Evolutionary conservation across 1,140 invertebrate genomes (phyloP).

Genomic region (Sycobia sp.): DNA sequence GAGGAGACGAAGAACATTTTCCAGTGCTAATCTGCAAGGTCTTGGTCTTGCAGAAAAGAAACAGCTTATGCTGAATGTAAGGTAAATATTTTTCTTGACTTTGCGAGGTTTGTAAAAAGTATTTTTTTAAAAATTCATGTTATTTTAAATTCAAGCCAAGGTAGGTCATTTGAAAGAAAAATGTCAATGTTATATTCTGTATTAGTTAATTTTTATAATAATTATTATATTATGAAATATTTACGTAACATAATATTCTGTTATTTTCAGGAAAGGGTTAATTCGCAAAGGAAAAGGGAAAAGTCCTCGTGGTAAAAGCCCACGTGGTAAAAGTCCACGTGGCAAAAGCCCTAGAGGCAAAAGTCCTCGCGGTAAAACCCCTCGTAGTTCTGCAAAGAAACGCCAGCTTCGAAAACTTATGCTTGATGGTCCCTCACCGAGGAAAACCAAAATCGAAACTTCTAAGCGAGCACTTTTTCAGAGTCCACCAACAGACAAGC

Average conservation of each 20-base stretch:
- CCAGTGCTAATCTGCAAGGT: slow-evolving; percentile 61
- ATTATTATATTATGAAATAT: background rate
- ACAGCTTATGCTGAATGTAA: slow-evolving; percentile 49
- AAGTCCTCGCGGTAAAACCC: slow-evolving; percentile 51
- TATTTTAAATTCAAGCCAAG: too few species aligned
- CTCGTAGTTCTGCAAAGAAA: slow-evolving; percentile 55
- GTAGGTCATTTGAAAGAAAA: too few species aligned
- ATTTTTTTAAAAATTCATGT: too few species aligned
- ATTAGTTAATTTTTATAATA: background rate
- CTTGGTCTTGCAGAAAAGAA: slow-evolving; percentile 51
- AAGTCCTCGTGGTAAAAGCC: slow-evolving; percentile 52
- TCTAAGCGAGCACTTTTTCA: slow-evolving; percentile 70
- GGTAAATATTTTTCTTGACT: slow-evolving; percentile 40
- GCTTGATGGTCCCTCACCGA: slow-evolving; percentile 49
- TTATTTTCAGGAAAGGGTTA: slow-evolving; percentile 40
- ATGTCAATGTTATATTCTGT: too few species aligned
- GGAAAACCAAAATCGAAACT: slow-evolving; percentile 55
- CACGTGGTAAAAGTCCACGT: slow-evolving; percentile 50
- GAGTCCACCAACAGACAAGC: slow-evolving; percentile 61
- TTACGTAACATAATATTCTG: background rate
- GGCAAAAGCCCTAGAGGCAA: slow-evolving; percentile 55
- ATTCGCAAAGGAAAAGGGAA: slow-evolving; percentile 46
- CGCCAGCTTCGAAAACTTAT: slow-evolving; percentile 42
- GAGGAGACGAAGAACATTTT: slow-evolving; percentile 68
- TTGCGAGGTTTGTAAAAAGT: background rate